Percentiles rank a stretch among this genome's conserved stretches.
Evolutionary conservation across 2,888 invertebrate species (phyloP).

Genomic region (Antitype chi): DNA sequence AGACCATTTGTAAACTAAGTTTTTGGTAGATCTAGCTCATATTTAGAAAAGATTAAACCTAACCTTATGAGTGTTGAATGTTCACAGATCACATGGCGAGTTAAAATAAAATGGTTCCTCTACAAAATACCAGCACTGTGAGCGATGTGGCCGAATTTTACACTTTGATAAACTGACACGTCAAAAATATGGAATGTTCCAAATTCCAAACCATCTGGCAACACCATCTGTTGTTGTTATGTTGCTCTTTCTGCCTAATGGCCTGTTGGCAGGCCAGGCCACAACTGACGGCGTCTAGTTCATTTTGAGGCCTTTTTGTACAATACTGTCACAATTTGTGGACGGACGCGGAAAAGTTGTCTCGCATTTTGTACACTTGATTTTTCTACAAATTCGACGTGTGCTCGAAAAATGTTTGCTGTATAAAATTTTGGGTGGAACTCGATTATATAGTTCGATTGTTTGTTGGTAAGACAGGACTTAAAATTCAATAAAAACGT

Average conservation of each 20-base stretch:
- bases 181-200: slow-evolving; percentile 19
- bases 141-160: not conserved
- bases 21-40: too few relatives aligned
- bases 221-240: slow-evolving; percentile 17
- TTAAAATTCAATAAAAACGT: not conserved
- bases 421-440: not conserved
- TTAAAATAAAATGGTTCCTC: not conserved
- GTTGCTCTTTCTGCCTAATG: slow-evolving; percentile 22
- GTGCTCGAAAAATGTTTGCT: slow-evolving; percentile 17
- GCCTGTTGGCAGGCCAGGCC: slow-evolving; percentile 37
- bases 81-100: too few relatives aligned
- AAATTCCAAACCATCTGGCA: slow-evolving; percentile 39
- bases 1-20: too few relatives aligned
- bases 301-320: slow-evolving; percentile 33
- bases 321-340: slow-evolving; percentile 15
- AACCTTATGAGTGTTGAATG: not conserved
- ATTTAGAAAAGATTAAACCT: too few relatives aligned
- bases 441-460: not conserved
- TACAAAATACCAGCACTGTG: not conserved
- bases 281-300: slow-evolving; percentile 37
- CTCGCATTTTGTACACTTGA: not conserved
- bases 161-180: slow-evolving; percentile 10
- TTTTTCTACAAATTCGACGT: slow-evolving; percentile 6
- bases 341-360: slow-evolving; percentile 28
- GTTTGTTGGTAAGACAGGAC: not conserved